These are phyloP conservation scores for Sciurus carolinensis DNA, from an alignment of 2,797 vertebrate species.

Conservation along the genomic window DNA sequence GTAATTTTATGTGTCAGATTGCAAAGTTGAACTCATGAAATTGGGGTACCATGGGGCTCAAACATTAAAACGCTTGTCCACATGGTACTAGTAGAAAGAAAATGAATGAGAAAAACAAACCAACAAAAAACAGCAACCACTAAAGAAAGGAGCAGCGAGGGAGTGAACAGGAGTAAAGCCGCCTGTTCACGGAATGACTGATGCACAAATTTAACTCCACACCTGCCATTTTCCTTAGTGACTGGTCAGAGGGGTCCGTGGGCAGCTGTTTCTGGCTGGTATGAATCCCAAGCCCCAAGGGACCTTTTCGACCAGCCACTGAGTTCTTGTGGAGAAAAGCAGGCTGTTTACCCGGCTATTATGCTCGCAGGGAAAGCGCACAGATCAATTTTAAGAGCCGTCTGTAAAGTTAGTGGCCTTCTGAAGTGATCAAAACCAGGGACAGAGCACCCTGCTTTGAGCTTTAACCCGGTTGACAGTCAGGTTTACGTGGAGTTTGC, in stretches of 20 bases:
- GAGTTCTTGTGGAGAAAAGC: not conserved
- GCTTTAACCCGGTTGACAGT: not conserved
- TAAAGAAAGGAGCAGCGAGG: not conserved
- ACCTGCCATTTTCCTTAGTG: slow-evolving; percentile 38
- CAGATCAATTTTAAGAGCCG: slow-evolving; percentile 67
- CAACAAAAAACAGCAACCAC: not conserved
- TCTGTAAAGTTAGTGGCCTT: slow-evolving; percentile 61
- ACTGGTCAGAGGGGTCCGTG: slow-evolving; percentile 20
- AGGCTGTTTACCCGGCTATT: not conserved
- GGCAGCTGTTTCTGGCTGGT: not conserved
- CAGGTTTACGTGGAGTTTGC: not conserved
- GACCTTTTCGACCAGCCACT: slow-evolving; percentile 20
- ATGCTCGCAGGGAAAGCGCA: slow-evolving; percentile 25
- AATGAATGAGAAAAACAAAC: not conserved
- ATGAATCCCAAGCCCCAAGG: not conserved
- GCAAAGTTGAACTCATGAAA: not conserved
- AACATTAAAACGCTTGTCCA: slow-evolving; percentile 21
- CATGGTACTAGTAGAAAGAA: not conserved
- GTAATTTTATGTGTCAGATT: not conserved
- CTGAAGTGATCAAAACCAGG: slow-evolving; percentile 59
- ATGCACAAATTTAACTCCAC: slow-evolving; percentile 59
- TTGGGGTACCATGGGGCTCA: not conserved
- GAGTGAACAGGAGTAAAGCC: not conserved
- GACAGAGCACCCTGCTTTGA: not conserved
- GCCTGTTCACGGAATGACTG: slow-evolving; percentile 58